phyloP scores from a whole-genome alignment of 1,140 invertebrate species.

The Drosophila pallidifrons region DNA sequence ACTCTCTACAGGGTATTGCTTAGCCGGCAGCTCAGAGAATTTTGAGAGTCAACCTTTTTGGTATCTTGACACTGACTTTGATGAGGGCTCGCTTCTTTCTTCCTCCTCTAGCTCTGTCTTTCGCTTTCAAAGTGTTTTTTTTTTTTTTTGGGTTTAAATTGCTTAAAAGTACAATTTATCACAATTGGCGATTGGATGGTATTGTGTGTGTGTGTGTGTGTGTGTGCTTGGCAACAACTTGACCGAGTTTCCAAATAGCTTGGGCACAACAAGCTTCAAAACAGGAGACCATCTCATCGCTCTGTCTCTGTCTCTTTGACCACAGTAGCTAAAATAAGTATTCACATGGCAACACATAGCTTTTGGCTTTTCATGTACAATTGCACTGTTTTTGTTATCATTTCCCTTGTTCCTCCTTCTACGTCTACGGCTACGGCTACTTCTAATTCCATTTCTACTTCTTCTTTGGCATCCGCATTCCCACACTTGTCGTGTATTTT shows the following conservation, averaged over 20 bases:
- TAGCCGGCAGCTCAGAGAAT: slow-evolving; percentile 16
- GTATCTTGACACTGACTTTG: slow-evolving; percentile 60
- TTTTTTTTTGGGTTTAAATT: slow-evolving; percentile 62
- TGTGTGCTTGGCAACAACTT: slow-evolving; percentile 45
- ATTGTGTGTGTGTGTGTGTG: slow-evolving; percentile 30
- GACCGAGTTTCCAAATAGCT: slow-evolving; percentile 45
- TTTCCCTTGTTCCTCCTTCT: neutral
- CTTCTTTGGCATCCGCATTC: neutral
- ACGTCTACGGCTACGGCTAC: too few relatives aligned
- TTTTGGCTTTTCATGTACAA: slow-evolving; percentile 30
- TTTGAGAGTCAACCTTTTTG: slow-evolving; percentile 40
- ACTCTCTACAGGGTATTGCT: slow-evolving; percentile 25
- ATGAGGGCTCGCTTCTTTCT: slow-evolving; percentile 54
- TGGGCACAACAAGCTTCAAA: neutral
- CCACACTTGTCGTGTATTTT: neutral
- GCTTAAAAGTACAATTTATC: slow-evolving; percentile 82
- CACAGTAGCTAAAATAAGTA: slow-evolving; percentile 63
- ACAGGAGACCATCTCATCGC: neutral
- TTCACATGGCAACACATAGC: slow-evolving; percentile 31
- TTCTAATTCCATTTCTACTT: too few relatives aligned
- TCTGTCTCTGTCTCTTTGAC: neutral
- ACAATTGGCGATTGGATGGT: slow-evolving; percentile 77
- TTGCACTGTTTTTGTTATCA: slow-evolving; percentile 21
- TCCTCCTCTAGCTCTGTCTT: slow-evolving; percentile 3
- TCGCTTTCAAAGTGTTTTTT: slow-evolving; percentile 12